phyloP scores from a whole-genome alignment of 2,797 vertebrate genomes.

The Dryobates pubescens region DNA sequence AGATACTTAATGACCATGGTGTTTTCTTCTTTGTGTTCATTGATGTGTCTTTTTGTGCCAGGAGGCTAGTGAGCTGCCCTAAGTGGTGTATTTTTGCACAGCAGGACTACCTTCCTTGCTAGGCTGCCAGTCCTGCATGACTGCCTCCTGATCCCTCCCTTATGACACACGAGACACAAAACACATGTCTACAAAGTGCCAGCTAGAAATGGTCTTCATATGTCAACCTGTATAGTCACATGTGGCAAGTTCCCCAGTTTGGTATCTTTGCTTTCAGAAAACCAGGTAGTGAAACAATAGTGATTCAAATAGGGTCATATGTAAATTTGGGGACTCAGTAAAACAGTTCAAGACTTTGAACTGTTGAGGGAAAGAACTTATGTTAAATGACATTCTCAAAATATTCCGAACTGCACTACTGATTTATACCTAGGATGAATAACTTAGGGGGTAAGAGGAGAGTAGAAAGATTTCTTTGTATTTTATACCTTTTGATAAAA shows the following conservation, averaged over 20 bases:
- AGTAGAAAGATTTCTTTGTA: background rate
- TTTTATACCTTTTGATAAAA: background rate
- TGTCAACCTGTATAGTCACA: background rate
- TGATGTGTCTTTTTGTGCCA: rapidly evolving
- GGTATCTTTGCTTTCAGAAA: background rate
- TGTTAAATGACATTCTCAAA: background rate
- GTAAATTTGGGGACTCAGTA: background rate
- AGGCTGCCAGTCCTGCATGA: background rate
- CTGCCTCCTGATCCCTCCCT: background rate
- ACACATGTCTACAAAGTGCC: rapidly evolving
- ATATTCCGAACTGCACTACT: background rate
- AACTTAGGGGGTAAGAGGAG: background rate
- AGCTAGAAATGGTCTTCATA: background rate
- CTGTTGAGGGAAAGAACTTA: background rate
- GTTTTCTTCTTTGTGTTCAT: background rate
- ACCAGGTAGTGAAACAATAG: background rate
- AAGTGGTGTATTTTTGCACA: background rate
- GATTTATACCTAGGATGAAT: background rate
- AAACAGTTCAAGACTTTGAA: background rate
- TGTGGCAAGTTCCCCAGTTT: background rate
- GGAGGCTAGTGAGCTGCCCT: background rate
- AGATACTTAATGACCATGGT: background rate
- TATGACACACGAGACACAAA: rapidly evolving
- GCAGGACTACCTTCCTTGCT: background rate
- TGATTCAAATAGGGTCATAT: background rate